Base-by-base conservation (phyloP, 1,140 invertebrate species). In the Pectinophora gossypiella region DNA sequence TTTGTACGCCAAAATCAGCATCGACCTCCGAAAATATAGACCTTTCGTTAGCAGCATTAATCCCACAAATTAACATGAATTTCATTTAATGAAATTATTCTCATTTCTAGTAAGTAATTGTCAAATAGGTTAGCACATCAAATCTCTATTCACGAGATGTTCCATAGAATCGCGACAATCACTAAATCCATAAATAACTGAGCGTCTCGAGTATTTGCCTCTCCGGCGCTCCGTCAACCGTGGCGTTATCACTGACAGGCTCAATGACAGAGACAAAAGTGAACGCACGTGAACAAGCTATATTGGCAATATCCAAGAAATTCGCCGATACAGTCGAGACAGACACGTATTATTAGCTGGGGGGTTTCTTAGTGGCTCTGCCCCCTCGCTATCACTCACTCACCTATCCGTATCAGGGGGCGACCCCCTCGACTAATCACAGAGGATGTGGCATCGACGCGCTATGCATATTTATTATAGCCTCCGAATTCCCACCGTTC, bases 301-400 rank as follows among this genome's bases (percentile, higher is more conserved):
- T 85, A 87, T 87, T 85, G 83, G 70, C 81, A 87, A 87, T 87
- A 87, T 85, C 78, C 70, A 83, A 82, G 83, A 76, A 75, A 82
- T 77, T 75, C 71, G 48, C 64, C 72, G 67, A 84, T 81, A 78
- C 77, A 83, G 76, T 69, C 42, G 72, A 73, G 66, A 70, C 67
- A 78, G 68, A 81, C 78, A 82, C 76, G 70, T 73, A 62, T 84
- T 86, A 84, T 86, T 86, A 84, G 80, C 80, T 72, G 59, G 72
- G 73, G 76, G 66, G 72, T n/a, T n/a, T 67, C 69, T 75, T 69
- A 72, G 68, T 70, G 72, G 74, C 70, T 64, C 48, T 60, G 59
- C 70, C 75, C 76, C 82, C 76, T 70, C 61, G 72, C 75, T 81
- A 84, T 86, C 82, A 81, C 75, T 85, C 82, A 81, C 78, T 86